phyloP scores from a whole-genome alignment of 2,113 vertebrate species.

The Synodontis membranacea region DNA sequence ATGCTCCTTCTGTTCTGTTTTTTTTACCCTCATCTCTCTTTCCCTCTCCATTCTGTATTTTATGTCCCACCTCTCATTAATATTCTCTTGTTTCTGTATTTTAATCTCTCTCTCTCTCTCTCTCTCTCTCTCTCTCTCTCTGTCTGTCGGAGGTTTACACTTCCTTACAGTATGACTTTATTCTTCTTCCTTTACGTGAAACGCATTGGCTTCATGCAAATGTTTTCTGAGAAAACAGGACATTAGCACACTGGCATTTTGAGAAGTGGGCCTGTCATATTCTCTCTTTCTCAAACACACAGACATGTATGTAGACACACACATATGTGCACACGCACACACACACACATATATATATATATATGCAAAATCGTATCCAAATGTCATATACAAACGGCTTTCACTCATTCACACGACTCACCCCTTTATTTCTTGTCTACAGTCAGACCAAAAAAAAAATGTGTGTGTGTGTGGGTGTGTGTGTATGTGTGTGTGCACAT shows the following conservation, averaged over 20 bases:
- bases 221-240: conserved; percentile 49
- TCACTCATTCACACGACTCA: neutral
- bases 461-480: neutral
- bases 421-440: neutral
- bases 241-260: conserved; percentile 25
- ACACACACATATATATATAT: too few relatives aligned
- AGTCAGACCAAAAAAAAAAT: neutral
- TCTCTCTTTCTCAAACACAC: neutral
- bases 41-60: neutral
- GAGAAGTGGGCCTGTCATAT: conserved; percentile 12
- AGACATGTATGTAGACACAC: too few relatives aligned
- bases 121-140: conserved; percentile 22
- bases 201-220: conserved; percentile 35
- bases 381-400: neutral
- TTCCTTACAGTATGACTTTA: conserved; percentile 31
- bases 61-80: neutral
- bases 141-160: conserved; percentile 14
- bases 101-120: neutral
- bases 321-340: neutral
- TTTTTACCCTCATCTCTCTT: neutral
- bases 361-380: neutral
- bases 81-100: neutral
- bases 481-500: neutral
- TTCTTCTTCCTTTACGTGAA: conserved; percentile 34
- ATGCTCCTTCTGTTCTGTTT: neutral